Base-by-base conservation (phyloP, 2,888 invertebrate species). In the Metellina segmentata region DNA sequence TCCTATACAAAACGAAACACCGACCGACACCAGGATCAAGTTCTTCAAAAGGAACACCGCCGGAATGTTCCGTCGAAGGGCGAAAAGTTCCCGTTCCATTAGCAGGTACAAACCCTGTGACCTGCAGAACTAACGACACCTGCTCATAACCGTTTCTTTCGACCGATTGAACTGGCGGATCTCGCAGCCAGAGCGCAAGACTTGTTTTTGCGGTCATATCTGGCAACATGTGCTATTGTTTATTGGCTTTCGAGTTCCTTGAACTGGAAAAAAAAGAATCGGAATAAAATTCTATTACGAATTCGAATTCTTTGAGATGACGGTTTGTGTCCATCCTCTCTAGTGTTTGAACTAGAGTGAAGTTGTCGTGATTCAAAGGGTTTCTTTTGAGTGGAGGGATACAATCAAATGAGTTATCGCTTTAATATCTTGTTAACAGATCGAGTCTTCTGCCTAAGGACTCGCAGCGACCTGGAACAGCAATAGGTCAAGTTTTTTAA, bases 101-200 rank as follows among this genome's bases (percentile, higher is more conserved):
- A 85, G 74, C 81, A 70, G 74, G 85, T 51, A 16, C 20, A 87
- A 79, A 83, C 91, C 91, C 72, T 87, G 87, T 91, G 87, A 91
- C 91, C 91, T 79, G 83, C 7, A 52, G 19, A 61, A 16, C 53
- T 7, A 34, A 61, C 72, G 83, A 81, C 78, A 83, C 91, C 91
- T 91, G 83, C 82, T 87, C 91, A 91, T 91, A 83, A 78, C 79
- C 78, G 87, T 72, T 90, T 48, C 83, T 69, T 77, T 61, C 89
- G 89, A 90, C 89, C 87, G 86, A 91, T 48, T 85, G 78, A 85
- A 90, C 89, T 74, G 20, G 51, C 48, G 70, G 34, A 82, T 34
- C 34, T 34, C 34, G 34, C 34, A 34, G 34, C 61, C 34, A 52
- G 52, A 74, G 19, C 48, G 34, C 48, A 82, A 53, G 34, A 53